Evolutionary conservation across 2,888 invertebrate genomes (phyloP).

Genomic region (Hololepta plana): DNA sequence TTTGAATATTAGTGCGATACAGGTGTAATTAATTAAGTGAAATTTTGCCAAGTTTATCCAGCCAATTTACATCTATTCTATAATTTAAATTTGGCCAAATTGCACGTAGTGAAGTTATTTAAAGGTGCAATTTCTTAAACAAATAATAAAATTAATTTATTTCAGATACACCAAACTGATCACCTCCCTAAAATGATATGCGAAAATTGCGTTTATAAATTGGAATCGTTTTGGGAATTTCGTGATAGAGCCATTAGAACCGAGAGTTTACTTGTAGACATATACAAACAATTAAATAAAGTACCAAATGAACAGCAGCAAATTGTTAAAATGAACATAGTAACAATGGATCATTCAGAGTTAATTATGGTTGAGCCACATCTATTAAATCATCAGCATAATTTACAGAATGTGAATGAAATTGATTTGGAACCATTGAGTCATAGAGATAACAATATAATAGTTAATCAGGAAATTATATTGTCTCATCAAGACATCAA

Average conservation of each 20-base stretch:
- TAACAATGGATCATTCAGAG: slow-evolving; percentile 14
- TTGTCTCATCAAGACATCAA: slow-evolving; percentile 18
- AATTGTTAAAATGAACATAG: slow-evolving; percentile 12
- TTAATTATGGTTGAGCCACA: slow-evolving; percentile 20
- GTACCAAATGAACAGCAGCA: slow-evolving; percentile 10
- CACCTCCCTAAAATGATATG: slow-evolving; percentile 40
- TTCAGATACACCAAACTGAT: slow-evolving; percentile 33
- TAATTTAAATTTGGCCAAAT: neutral
- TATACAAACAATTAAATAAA: slow-evolving; percentile 20
- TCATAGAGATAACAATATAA: slow-evolving; percentile 18
- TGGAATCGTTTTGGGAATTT: slow-evolving; percentile 36
- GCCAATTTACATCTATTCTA: neutral
- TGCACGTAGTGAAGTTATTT: too few species aligned
- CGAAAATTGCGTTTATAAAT: slow-evolving; percentile 34
- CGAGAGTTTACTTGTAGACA: slow-evolving; percentile 29
- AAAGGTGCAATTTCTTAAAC: too few species aligned
- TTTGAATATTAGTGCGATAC: neutral
- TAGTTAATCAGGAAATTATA: slow-evolving; percentile 21
- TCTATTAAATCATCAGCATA: slow-evolving; percentile 16
- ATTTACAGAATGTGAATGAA: slow-evolving; percentile 18
- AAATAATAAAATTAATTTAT: slow-evolving; percentile 10
- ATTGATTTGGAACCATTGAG: slow-evolving; percentile 19
- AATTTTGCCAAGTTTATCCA: neutral
- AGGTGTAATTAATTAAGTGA: too few species aligned
- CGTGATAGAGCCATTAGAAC: slow-evolving; percentile 34